Conservation (phyloP, 2,113 vertebrate species). For the Amblyopsis rosae region DNA sequence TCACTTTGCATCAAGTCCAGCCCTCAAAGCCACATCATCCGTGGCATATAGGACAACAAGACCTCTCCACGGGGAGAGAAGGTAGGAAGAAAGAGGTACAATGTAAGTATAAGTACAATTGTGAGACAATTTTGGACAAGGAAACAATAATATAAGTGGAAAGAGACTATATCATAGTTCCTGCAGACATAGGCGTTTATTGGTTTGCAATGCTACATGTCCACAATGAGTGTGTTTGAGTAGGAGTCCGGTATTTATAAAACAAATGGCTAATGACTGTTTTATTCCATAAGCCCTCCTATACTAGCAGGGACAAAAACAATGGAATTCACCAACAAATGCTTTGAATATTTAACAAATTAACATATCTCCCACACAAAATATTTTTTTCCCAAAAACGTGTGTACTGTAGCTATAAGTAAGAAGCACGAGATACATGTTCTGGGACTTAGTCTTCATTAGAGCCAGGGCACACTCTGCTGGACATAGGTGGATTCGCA, state of each 20-base stretch:
- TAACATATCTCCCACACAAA: neutral
- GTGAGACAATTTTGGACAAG: slow-evolving; percentile 32
- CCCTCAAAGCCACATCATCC: slow-evolving; percentile 70
- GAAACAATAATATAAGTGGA: slow-evolving; percentile 6
- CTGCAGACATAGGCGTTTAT: too few relatives aligned
- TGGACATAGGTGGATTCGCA: slow-evolving; percentile 51
- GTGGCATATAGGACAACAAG: slow-evolving; percentile 68
- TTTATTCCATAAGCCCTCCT: slow-evolving; percentile 10
- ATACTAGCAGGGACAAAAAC: slow-evolving; percentile 20
- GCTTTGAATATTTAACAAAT: too few relatives aligned
- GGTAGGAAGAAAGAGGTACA: slow-evolving; percentile 41
- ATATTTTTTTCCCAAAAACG: slow-evolving; percentile 5
- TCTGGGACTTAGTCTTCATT: slow-evolving; percentile 7
- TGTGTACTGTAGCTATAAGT: neutral
- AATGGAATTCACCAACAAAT: neutral
- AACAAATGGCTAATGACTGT: too few relatives aligned
- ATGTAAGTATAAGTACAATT: slow-evolving; percentile 11
- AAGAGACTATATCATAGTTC: neutral
- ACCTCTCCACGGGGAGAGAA: slow-evolving; percentile 56
- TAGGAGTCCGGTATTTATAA: too few relatives aligned
- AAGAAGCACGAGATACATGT: neutral
- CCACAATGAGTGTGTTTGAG: slow-evolving; percentile 21
- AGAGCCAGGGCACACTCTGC: slow-evolving; percentile 59
- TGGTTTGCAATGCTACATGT: neutral
- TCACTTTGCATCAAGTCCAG: slow-evolving; percentile 77